Evolutionary conservation across 2,113 vertebrate genomes (phyloP), one percentile per base, ranked within the genome.

Genomic region (Cinclus mexicanus): DNA sequence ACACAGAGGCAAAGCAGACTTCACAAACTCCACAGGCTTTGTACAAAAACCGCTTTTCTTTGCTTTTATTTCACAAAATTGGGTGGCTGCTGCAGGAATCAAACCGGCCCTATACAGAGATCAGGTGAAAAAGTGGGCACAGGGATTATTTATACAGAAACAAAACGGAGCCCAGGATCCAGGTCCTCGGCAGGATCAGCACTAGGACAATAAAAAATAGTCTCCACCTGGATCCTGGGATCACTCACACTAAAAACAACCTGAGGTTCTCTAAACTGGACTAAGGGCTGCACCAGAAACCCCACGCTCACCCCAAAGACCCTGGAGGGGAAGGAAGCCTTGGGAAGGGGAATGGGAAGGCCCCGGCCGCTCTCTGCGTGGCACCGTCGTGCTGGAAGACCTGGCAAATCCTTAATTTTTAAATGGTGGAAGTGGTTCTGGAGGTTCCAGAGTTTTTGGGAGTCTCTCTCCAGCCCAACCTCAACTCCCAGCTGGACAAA

Each of bases 191-290:
- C 14, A 96, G 86, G 92, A 89, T 79, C 92, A 63, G 59, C 82
- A 69, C 92, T 77, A 89, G 89, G n/a, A 96, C 87, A 96, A 95
- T 97, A 97, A 96, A 97, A 97, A 98, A 97, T n/a, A 95, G 95
- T 92, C 88, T 97, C 96, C 93, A 60, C 42, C 95, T 90, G 96
- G 95, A 97, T 90, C 96, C 94, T 94, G 92, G 85, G 70, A 86
- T 87, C 26, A 91, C 97, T 95, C 96, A 47, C 64, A 17, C 96
- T 97, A 97, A 97, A 98, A 97, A 97, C 95, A 95, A 98, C 98
- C 98, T 97, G 97, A 98, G 97, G 96, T 97, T 96, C 57, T 89
- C 93, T 90, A 91, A 86, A 80, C 91, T 68, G 94, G 95, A 97
- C 97, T 93, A 95, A 31, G 97, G 95, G 65, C 91, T 86, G 96